A percentile compares a stretch with the other conserved stretches of the same genome.
Evolutionary conservation across 2,797 vertebrate species (phyloP).

Genomic region (Mus minutoides): DNA sequence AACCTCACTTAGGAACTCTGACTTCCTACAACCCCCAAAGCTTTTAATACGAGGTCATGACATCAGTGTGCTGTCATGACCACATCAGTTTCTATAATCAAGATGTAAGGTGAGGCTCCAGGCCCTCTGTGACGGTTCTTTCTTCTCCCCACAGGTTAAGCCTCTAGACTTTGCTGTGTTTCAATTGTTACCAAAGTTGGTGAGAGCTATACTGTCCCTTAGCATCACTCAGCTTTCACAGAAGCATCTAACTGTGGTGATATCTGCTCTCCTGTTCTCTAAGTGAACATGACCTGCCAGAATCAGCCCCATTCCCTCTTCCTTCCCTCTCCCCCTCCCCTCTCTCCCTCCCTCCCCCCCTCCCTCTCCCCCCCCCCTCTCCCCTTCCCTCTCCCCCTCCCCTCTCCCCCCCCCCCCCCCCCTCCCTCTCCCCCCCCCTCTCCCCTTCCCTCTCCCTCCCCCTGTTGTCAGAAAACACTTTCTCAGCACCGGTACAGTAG

Average conservation of each 20-base stretch:
- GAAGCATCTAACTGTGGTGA: neutral
- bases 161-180: neutral
- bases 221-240: neutral
- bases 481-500: neutral
- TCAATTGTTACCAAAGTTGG: neutral
- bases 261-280: neutral
- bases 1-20: neutral
- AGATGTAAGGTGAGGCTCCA: neutral
- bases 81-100: neutral
- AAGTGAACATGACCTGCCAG: neutral
- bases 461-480: neutral
- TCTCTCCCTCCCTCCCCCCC: accelerated
- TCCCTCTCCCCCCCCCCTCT: neutral
- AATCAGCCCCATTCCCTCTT: neutral
- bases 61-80: neutral
- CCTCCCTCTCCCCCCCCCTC: too few relatives aligned
- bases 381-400: too few relatives aligned
- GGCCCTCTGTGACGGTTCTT: neutral
- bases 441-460: neutral
- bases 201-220: neutral
- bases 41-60: neutral
- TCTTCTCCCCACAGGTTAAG: neutral
- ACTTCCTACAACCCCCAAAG: neutral
- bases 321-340: too few relatives aligned
- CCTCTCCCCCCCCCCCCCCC: accelerated